phyloP scores from a whole-genome alignment of 1,140 invertebrate genomes.

The Drosophila arawakana region DNA sequence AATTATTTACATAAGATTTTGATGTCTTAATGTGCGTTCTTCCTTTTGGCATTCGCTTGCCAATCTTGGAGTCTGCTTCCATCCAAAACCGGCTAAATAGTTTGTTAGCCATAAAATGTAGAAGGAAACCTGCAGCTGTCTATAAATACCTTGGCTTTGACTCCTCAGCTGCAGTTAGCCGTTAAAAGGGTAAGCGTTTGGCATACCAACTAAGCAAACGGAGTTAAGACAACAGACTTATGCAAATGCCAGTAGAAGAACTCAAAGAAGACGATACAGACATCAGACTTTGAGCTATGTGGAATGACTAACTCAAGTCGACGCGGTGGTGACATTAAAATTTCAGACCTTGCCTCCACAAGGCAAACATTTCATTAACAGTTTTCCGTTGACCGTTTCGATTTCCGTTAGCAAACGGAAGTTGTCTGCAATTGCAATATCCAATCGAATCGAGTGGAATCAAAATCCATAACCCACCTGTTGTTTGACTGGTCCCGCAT shows the following conservation, averaged over 20 bases:
- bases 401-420: conserved; percentile 68
- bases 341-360: conserved; percentile 45
- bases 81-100: conserved; percentile 14
- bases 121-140: conserved; percentile 53
- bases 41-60: conserved; percentile 1
- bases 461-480: conserved; percentile 68
- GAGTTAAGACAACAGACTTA: conserved; percentile 36
- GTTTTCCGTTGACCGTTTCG: conserved; percentile 63
- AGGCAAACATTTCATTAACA: conserved; percentile 72
- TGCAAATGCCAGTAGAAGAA: conserved; percentile 52
- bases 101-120: conserved; percentile 39
- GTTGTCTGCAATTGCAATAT: conserved; percentile 41
- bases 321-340: conserved; percentile 52
- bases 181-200: conserved; percentile 74
- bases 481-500: conserved; percentile 63
- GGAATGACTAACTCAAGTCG: conserved; percentile 30
- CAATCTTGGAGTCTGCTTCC: background rate
- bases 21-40: conserved; percentile 4
- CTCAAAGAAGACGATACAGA: conserved; percentile 6
- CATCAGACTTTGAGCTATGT: background rate
- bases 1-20: background rate
- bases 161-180: conserved; percentile 52
- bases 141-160: conserved; percentile 56
- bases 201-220: conserved; percentile 70
- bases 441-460: background rate